Percentiles rank a stretch among this genome's conserved stretches.
phyloP scores from a whole-genome alignment of 2,888 invertebrate species.

The Cyclophora punctaria region DNA sequence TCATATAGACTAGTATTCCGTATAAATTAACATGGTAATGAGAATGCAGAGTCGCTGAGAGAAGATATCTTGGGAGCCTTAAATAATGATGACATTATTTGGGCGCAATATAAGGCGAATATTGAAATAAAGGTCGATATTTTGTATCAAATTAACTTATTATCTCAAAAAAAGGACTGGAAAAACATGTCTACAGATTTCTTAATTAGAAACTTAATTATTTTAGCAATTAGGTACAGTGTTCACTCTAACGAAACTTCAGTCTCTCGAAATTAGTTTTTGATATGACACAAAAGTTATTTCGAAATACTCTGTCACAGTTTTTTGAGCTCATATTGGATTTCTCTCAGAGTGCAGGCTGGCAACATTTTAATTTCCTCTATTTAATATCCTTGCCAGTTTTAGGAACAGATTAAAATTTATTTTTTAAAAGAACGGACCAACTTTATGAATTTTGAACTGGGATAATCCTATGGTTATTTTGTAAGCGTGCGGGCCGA shows the following conservation, averaged over 20 bases:
- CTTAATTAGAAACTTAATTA: too few relatives aligned
- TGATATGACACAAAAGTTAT: neutral
- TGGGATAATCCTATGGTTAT: neutral
- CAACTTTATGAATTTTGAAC: slow-evolving; percentile 2
- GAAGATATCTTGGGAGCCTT: slow-evolving; percentile 20
- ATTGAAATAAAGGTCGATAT: too few relatives aligned
- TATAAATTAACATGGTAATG: slow-evolving; percentile 43
- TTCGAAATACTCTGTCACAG: slow-evolving; percentile 3
- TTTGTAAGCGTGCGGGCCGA: neutral
- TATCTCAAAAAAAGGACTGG: too few relatives aligned
- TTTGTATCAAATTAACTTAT: too few relatives aligned
- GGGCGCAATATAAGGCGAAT: neutral
- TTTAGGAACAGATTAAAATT: slow-evolving; percentile 21
- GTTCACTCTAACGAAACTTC: too few relatives aligned
- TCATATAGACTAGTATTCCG: slow-evolving; percentile 22
- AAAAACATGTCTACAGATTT: too few relatives aligned
- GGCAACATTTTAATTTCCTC: slow-evolving; percentile 35
- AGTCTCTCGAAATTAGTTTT: neutral
- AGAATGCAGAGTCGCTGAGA: slow-evolving; percentile 17
- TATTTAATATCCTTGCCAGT: slow-evolving; percentile 16
- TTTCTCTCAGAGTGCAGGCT: slow-evolving; percentile 21
- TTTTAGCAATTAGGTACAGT: too few relatives aligned
- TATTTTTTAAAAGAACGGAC: slow-evolving; percentile 10
- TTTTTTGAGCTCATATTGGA: slow-evolving; percentile 29
- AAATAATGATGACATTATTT: slow-evolving; percentile 3